Evolutionary conservation across 1,140 invertebrate species (phyloP).

Genomic region (Bilobella aurantiaca): DNA sequence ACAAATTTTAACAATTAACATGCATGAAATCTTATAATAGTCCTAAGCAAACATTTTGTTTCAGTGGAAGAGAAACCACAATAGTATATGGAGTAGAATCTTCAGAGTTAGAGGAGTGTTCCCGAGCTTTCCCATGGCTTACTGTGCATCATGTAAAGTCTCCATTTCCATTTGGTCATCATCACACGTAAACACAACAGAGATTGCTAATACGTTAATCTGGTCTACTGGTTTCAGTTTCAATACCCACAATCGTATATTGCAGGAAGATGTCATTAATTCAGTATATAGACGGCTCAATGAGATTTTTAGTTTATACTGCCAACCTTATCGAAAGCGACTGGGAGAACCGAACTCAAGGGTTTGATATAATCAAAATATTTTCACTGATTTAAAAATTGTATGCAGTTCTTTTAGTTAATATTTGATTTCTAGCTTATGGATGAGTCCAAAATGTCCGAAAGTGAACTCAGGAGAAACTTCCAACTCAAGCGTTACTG

Average conservation of each 20-base stretch:
- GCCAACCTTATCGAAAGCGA: constrained; percentile 83
- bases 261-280: constrained; percentile 80
- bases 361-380: constrained; percentile 46
- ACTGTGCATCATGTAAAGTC: constrained; percentile 58
- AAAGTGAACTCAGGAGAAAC: neutral
- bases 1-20: constrained; percentile 31
- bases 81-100: constrained; percentile 69
- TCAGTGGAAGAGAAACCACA: constrained; percentile 56
- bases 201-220: constrained; percentile 17
- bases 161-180: constrained; percentile 68
- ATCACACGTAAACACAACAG: constrained; percentile 59
- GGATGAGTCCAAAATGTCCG: constrained; percentile 74
- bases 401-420: constrained; percentile 23
- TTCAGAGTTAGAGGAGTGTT: constrained; percentile 46
- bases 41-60: constrained; percentile 26
- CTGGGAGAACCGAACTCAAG: constrained; percentile 89
- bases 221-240: too few relatives aligned
- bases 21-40: neutral
- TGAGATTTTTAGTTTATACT: constrained; percentile 78
- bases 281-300: constrained; percentile 64
- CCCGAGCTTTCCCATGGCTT: constrained; percentile 50
- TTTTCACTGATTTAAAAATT: constrained; percentile 35
- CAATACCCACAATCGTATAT: too few relatives aligned
- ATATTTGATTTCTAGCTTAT: constrained; percentile 52
- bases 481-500: neutral